phyloP scores from a whole-genome alignment of 2,888 invertebrate species.

The Neocrepidodera transversa region DNA sequence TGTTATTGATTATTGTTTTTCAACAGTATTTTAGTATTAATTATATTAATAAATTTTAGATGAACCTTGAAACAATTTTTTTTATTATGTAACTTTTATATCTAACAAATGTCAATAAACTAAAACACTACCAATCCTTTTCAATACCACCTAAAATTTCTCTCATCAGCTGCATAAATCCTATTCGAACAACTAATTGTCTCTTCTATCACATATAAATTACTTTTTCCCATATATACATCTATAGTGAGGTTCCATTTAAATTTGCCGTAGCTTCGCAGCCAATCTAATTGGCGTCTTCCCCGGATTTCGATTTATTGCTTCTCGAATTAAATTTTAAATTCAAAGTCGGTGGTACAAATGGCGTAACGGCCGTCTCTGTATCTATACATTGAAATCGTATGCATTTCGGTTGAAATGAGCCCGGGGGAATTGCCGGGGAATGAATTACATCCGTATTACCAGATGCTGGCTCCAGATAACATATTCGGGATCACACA shows the following conservation, averaged over 20 bases:
- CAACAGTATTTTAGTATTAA: too few relatives aligned
- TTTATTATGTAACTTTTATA: too few relatives aligned
- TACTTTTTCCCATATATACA: constrained; percentile 26
- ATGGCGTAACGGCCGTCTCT: constrained; percentile 7
- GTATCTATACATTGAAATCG: constrained; percentile 6
- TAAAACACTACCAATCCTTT: too few relatives aligned
- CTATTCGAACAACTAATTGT: constrained; percentile 22
- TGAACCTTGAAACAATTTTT: too few relatives aligned
- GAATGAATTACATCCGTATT: constrained; percentile 46
- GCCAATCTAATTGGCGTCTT: constrained; percentile 48
- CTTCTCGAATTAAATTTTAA: constrained; percentile 51
- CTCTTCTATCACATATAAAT: constrained; percentile 20
- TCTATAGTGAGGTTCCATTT: constrained; percentile 14
- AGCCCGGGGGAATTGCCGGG: constrained; percentile 31
- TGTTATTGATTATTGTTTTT: too few relatives aligned
- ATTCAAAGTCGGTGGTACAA: constrained; percentile 48
- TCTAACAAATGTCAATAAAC: too few relatives aligned
- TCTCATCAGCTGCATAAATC: constrained; percentile 13
- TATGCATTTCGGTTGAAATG: constrained; percentile 35
- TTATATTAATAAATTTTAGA: too few relatives aligned
- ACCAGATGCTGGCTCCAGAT: constrained; percentile 27
- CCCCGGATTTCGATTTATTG: constrained; percentile 50
- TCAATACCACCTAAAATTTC: too few relatives aligned
- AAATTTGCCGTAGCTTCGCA: constrained; percentile 31
- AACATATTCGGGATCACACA: constrained; percentile 23